Evolutionary conservation across 2,113 vertebrate species (phyloP).

Genomic region (Colaptes auratus): DNA sequence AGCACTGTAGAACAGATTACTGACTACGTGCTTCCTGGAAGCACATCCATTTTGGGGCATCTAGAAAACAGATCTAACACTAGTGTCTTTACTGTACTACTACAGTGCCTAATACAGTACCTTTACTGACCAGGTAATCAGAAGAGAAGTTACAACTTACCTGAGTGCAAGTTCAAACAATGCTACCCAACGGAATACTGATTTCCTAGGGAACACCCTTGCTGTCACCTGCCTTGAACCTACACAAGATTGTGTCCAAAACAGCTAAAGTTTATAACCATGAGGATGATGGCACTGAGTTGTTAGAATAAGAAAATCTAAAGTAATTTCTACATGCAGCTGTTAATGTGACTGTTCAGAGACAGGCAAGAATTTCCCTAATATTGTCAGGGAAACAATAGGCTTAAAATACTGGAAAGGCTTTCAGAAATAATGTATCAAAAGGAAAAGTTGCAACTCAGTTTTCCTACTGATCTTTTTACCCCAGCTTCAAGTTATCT

Average conservation of each 20-base stretch:
- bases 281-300: neutral
- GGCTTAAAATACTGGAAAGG: neutral
- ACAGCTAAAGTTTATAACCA: neutral
- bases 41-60: neutral
- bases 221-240: conserved; percentile 19
- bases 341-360: neutral
- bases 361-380: conserved; percentile 8
- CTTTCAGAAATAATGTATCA: neutral
- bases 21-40: neutral
- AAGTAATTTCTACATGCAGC: neutral
- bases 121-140: neutral
- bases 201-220: neutral
- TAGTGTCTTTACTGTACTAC: neutral
- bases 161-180: neutral
- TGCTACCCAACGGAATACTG: neutral
- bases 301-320: neutral
- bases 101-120: neutral
- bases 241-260: neutral
- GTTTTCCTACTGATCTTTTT: neutral
- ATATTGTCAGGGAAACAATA: neutral
- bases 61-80: neutral
- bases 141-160: neutral
- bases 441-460: conserved; percentile 3
- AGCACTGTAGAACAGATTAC: neutral
- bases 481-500: conserved; percentile 25